These are phyloP conservation scores for Drosophila subobscura DNA, from an alignment of 1,140 invertebrate species.

Conservation along the genomic window DNA sequence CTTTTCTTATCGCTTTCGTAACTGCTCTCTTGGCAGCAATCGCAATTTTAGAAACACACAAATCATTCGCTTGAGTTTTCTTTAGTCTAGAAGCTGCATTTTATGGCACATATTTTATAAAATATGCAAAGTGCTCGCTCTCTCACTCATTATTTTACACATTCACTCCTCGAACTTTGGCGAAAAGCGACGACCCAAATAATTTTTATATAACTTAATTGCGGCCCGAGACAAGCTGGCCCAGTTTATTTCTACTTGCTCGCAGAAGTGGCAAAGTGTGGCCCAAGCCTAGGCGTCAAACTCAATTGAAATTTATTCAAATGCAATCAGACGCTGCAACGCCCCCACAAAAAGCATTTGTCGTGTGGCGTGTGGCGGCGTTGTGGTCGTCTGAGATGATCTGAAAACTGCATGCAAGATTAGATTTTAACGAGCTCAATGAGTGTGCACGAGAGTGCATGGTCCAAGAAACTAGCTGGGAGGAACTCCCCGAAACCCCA, in stretches of 20 bases:
- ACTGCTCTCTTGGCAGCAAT: no score
- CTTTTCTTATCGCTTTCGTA: no score
- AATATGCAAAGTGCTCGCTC: no score
- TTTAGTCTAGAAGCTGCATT: no score
- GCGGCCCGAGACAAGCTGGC: slow-evolving; percentile 35
- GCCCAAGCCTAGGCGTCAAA: slow-evolving; percentile 42
- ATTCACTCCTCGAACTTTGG: no score
- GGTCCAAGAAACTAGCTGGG: no score
- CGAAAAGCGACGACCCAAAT: no score
- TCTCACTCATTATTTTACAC: no score
- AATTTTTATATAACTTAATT: slow-evolving; percentile 40
- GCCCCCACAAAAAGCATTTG: slow-evolving; percentile 43
- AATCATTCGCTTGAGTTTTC: no score
- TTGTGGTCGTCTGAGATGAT: slow-evolving; percentile 18
- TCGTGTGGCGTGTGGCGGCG: slow-evolving; percentile 19
- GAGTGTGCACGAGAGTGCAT: slow-evolving; percentile 12
- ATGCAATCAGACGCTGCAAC: slow-evolving; percentile 56
- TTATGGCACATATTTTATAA: no score
- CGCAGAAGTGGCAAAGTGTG: slow-evolving; percentile 10
- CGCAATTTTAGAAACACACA: no score
- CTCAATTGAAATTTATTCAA: slow-evolving; percentile 72
- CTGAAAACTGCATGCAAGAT: slow-evolving; percentile 34
- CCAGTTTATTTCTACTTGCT: slow-evolving; percentile 16
- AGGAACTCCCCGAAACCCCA: no score
- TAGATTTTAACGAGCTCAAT: slow-evolving; percentile 54